phyloP scores from a whole-genome alignment of 2,888 invertebrate genomes.

The Catonia carolina region DNA sequence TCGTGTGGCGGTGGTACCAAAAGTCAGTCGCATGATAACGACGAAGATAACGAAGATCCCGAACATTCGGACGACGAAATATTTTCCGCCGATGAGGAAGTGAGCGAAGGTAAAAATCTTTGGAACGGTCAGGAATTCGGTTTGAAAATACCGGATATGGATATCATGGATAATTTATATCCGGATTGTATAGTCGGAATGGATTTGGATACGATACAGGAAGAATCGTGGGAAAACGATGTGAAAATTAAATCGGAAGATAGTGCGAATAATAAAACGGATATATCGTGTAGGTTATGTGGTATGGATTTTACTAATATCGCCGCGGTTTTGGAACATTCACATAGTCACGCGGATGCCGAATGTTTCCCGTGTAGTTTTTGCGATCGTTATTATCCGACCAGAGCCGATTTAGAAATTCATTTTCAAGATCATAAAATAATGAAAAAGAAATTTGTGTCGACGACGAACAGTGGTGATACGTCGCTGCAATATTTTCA shows the following conservation, averaged over 20 bases:
- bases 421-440: conserved; percentile 26
- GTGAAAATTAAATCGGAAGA: conserved; percentile 18
- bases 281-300: conserved; percentile 26
- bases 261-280: not conserved
- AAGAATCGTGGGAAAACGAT: conserved; percentile 20
- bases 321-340: conserved; percentile 27
- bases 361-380: conserved; percentile 29
- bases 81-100: not conserved
- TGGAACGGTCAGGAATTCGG: conserved; percentile 21
- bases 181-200: conserved; percentile 23
- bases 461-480: not conserved
- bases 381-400: conserved; percentile 27
- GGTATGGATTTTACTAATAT: conserved; percentile 24
- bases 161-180: conserved; percentile 24
- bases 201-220: conserved; percentile 23
- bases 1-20: not conserved
- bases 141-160: conserved; percentile 23
- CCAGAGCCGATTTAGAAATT: conserved; percentile 26
- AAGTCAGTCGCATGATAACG: not conserved
- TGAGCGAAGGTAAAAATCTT: conserved; percentile 4
- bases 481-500: conserved; percentile 8
- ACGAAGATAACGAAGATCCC: not conserved
- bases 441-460: conserved; percentile 9
- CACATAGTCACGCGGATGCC: conserved; percentile 26
- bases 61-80: not conserved